phyloP scores from a whole-genome alignment of 2,113 vertebrate genomes.

The Myiopsitta monachus region DNA sequence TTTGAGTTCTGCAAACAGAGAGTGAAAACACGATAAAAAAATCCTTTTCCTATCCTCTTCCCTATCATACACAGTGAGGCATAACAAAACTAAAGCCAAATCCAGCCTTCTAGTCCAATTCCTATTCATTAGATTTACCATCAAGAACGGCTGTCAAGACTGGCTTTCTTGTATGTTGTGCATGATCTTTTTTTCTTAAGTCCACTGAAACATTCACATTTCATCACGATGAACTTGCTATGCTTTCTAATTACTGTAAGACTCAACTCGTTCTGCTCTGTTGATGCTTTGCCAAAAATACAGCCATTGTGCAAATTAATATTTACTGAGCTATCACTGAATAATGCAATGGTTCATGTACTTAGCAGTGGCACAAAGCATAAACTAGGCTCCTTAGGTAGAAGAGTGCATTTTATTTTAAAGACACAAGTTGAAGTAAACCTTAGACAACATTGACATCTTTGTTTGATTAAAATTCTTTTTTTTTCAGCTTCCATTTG shows the following conservation, averaged over 20 bases:
- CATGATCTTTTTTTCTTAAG: slow-evolving; percentile 9
- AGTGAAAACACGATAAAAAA: background rate
- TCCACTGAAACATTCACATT: slow-evolving; percentile 34
- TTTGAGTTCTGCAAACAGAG: background rate
- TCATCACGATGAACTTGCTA: background rate
- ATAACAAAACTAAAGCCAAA: background rate
- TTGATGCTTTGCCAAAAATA: slow-evolving; percentile 39
- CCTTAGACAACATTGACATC: background rate
- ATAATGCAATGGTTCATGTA: slow-evolving; percentile 15
- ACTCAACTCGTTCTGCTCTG: slow-evolving; percentile 30
- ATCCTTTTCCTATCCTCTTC: background rate
- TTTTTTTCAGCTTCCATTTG: background rate
- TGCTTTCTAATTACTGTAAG: slow-evolving; percentile 49
- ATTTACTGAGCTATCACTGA: slow-evolving; percentile 48
- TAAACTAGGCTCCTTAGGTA: background rate
- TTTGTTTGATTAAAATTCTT: background rate
- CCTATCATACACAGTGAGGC: background rate
- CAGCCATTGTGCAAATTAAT: background rate
- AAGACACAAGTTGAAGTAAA: background rate
- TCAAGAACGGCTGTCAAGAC: background rate
- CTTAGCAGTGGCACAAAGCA: background rate
- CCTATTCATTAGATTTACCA: slow-evolving; percentile 11
- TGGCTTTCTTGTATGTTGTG: background rate
- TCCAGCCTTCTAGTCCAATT: slow-evolving; percentile 1
- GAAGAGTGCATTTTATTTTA: slow-evolving; percentile 1